Evolutionary conservation across 2,888 invertebrate genomes (phyloP).

Genomic region (Dimorphilus gyrociliatus): DNA sequence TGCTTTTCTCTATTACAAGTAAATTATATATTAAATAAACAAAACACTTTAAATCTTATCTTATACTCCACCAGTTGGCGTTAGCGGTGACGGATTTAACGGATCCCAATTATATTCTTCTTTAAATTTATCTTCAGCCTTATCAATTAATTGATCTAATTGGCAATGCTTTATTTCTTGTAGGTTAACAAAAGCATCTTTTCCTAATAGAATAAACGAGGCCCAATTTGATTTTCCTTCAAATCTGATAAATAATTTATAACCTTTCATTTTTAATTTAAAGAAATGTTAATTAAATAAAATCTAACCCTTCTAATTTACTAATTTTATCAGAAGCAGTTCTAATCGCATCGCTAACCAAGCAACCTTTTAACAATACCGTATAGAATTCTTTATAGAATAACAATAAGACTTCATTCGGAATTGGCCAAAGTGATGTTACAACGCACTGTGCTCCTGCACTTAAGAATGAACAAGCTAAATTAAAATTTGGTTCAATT

Average conservation of each 20-base stretch:
- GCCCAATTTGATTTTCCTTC: slow-evolving; percentile 17
- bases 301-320: slow-evolving; percentile 18
- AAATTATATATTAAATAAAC: not conserved
- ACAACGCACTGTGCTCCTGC: slow-evolving; percentile 31
- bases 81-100: slow-evolving; percentile 10
- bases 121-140: slow-evolving; percentile 15
- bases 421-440: slow-evolving; percentile 21
- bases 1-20: slow-evolving; percentile 13
- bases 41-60: slow-evolving; percentile 1
- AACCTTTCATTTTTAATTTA: no score
- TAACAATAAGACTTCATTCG: slow-evolving; percentile 18
- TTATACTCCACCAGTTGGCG: slow-evolving; percentile 1
- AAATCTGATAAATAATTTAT: no score
- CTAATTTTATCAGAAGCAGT: slow-evolving; percentile 13
- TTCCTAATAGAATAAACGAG: slow-evolving; percentile 23
- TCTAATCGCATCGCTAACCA: slow-evolving; percentile 17
- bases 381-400: slow-evolving; percentile 27
- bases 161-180: slow-evolving; percentile 20
- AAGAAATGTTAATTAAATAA: no score
- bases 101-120: slow-evolving; percentile 14
- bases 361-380: slow-evolving; percentile 15
- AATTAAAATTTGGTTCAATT: slow-evolving; percentile 10
- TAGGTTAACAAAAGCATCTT: slow-evolving; percentile 20
- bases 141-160: slow-evolving; percentile 26
- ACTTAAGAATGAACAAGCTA: slow-evolving; percentile 20